Base-by-base conservation (phyloP, 2,797 vertebrate genomes). In the Crax fasciolata region DNA sequence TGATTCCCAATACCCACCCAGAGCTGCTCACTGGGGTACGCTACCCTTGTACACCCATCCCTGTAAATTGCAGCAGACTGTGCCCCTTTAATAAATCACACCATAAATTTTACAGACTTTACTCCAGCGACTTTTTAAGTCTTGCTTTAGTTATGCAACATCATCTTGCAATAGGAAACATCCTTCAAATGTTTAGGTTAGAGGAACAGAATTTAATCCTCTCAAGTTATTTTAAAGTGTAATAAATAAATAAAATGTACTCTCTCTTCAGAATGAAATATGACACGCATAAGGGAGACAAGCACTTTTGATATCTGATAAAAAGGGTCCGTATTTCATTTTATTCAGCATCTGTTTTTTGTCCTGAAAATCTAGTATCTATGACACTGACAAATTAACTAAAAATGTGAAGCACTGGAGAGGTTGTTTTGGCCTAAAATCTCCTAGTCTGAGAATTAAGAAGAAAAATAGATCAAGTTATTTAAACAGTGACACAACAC, bases 51-150 rank as follows among this genome's bases (percentile, higher is more conserved):
- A 35, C 44, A 71, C 89, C 78, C 79, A 63, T 48, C 0, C 0
- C 89, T n/a, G 49, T 95, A 94, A 96, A 96, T 94, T 82, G 91
- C 86, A 96, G 87, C 91, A 91, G 92, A 91, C 91, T 91, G 74
- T 90, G 89, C 84, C 94, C 87, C 78, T 93, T 94, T 93, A 96
- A 95, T 91, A 91, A 96, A 91, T 94, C 84, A 52, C 87, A 67
- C 92, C 87, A 84, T 91, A 93, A 94, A 95, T 95, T 96, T 96
- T 96, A 91, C 92, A 88, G 87, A 70, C 91, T 81, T 96, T 79
- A 46, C 94, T 87, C 84, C 76, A 6, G 73, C 57, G 92, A 70
- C 91, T 95, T 86, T 68, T 95, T 52, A 96, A 96, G 81, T 66
- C 94, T 92, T 15, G 8, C 91, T 67, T 62, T 1, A 2, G 76